Percentiles rank a stretch among this genome's conserved stretches.
Conservation (phyloP, 2,113 vertebrate genomes). For the Cheirogaleus medius region DNA sequence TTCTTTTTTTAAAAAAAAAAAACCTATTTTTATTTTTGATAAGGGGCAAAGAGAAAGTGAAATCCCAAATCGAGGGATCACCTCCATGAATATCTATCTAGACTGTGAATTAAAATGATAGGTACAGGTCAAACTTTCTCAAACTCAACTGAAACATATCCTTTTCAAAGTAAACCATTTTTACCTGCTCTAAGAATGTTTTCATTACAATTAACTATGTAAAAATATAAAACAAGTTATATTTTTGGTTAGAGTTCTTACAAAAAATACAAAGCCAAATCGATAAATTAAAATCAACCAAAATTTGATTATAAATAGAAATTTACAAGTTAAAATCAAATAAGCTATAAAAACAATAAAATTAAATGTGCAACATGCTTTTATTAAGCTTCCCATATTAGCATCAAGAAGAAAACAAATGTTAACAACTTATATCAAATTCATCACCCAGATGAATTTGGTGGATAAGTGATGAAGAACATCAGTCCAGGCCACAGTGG, state of each 20-base stretch:
- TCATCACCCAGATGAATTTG: neutral
- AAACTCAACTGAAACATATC: neutral
- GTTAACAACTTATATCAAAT: neutral
- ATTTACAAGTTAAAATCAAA: neutral
- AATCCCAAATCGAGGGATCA: neutral
- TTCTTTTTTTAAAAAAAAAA: neutral
- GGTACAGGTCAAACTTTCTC: neutral
- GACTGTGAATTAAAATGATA: neutral
- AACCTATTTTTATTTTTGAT: neutral
- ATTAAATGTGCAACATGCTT: neutral
- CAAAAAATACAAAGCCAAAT: neutral
- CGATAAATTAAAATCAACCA: neutral
- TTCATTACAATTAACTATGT: neutral
- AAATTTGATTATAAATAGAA: neutral
- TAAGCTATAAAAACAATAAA: neutral
- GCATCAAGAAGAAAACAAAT: neutral
- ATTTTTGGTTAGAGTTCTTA: neutral
- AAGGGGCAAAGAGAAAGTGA: neutral
- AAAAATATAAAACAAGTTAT: conserved; percentile 18
- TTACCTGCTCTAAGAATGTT: neutral
- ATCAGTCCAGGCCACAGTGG: neutral
- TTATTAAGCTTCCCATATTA: neutral
- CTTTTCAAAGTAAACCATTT: neutral
- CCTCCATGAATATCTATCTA: neutral
- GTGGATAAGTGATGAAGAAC: too few relatives aligned